These are phyloP conservation scores for Lordiphosa mommai DNA, from an alignment of 1,140 invertebrate species.

Conservation along the genomic window DNA sequence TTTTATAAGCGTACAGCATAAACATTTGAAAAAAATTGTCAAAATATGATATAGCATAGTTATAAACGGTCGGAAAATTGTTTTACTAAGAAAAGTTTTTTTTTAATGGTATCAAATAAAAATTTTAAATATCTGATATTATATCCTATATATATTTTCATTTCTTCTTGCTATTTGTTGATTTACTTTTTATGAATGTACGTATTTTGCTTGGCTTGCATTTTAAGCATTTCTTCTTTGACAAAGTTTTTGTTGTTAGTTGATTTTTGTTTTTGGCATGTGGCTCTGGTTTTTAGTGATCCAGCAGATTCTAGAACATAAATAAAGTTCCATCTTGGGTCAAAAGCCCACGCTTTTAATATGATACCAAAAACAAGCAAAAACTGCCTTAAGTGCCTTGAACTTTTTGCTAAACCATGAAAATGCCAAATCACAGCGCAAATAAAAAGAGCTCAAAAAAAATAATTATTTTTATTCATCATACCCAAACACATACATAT, in stretches of 20 bases:
- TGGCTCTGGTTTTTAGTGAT: constrained; percentile 5
- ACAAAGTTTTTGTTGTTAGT: constrained; percentile 13
- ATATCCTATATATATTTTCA: too few relatives aligned
- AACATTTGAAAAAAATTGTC: too few relatives aligned
- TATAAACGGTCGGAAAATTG: too few relatives aligned
- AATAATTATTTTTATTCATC: constrained; percentile 3
- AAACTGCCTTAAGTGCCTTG: constrained; percentile 10
- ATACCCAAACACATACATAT: background rate
- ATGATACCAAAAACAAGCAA: background rate
- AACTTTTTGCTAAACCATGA: constrained; percentile 4
- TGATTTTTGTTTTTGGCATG: constrained; percentile 3
- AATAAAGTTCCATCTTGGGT: constrained; percentile 16
- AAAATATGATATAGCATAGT: too few relatives aligned
- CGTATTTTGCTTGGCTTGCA: constrained; percentile 25
- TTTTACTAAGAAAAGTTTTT: too few relatives aligned
- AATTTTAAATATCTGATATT: too few relatives aligned
- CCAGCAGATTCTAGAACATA: background rate
- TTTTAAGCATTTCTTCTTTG: constrained; percentile 26
- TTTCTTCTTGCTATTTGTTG: too few relatives aligned
- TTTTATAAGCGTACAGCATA: too few relatives aligned
- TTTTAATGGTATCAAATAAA: too few relatives aligned
- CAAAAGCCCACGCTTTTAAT: constrained; percentile 24
- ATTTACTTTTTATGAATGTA: constrained; percentile 10
- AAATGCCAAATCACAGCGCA: constrained; percentile 11
- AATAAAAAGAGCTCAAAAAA: constrained; percentile 20